Conservation (phyloP, 1,140 invertebrate genomes). For the Notospermus geniculatus region DNA sequence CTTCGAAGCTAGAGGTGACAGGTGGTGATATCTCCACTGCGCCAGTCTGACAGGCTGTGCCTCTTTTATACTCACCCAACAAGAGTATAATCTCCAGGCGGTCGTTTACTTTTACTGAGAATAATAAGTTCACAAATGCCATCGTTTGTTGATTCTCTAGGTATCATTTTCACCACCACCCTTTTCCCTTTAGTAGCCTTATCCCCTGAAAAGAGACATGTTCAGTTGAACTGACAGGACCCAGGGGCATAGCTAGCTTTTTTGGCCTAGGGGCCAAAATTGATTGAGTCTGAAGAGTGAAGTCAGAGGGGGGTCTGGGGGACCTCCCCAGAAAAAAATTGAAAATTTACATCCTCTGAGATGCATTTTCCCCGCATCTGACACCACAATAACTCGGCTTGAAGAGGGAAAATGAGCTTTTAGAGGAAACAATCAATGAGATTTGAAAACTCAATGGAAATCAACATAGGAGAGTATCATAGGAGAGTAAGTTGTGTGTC, state of each 20-base stretch:
- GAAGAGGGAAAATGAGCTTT: too few species aligned
- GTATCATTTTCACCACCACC: not conserved
- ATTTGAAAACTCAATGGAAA: too few species aligned
- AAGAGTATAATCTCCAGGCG: conserved; percentile 1
- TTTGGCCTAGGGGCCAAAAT: not conserved
- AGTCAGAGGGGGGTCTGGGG: too few species aligned
- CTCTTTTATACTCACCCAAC: not conserved
- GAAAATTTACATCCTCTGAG: too few species aligned
- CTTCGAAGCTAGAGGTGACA: not conserved
- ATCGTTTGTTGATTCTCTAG: not conserved
- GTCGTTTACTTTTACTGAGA: not conserved
- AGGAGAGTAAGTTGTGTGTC: too few species aligned
- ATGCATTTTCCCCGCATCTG: too few species aligned
- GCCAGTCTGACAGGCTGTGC: not conserved
- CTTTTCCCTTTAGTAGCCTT: conserved; percentile 1
- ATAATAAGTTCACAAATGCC: conserved; percentile 2
- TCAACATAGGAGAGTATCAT: too few species aligned
- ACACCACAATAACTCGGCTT: too few species aligned
- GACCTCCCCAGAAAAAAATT: too few species aligned
- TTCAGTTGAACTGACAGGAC: not conserved
- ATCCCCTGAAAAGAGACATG: conserved; percentile 4
- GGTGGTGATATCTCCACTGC: too few species aligned
- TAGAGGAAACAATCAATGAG: too few species aligned
- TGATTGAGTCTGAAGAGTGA: not conserved
- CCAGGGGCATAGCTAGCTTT: not conserved